Evolutionary conservation across 2,113 vertebrate genomes (phyloP).

Genomic region (Tiliqua scincoides): DNA sequence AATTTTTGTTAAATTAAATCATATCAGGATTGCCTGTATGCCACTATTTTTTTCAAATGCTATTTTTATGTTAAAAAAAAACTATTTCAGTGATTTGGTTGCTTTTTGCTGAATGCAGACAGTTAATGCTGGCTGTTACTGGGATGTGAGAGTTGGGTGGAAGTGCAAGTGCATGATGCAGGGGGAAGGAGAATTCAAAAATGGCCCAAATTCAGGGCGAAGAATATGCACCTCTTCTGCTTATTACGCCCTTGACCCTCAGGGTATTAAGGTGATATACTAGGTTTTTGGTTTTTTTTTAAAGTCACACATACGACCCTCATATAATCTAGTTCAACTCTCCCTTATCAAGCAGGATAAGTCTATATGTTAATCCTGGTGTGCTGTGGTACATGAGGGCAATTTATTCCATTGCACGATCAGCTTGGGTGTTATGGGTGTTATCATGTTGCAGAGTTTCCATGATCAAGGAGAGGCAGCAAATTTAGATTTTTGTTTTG

Average conservation of each 20-base stretch:
- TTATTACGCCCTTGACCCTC: neutral
- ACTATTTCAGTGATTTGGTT: too few relatives aligned
- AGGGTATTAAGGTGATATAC: neutral
- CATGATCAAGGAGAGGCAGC: fast-evolving
- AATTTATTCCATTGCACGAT: fast-evolving
- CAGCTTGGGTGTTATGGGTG: fast-evolving
- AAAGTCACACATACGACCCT: neutral
- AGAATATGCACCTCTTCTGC: neutral
- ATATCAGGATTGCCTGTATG: neutral
- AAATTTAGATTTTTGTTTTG: fast-evolving
- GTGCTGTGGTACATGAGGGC: fast-evolving
- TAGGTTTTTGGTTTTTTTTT: neutral
- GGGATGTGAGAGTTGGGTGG: neutral
- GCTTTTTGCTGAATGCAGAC: neutral
- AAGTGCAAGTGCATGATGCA: neutral
- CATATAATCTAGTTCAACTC: fast-evolving
- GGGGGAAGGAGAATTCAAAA: neutral
- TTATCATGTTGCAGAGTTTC: fast-evolving
- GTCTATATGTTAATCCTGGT: neutral
- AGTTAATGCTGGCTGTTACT: neutral
- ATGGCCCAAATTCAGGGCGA: neutral
- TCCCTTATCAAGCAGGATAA: neutral
- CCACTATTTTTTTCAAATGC: neutral
- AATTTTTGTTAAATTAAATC: neutral
- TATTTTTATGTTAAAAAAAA: neutral